These are phyloP conservation scores for Palloptera scutellata DNA, from an alignment of 2,888 invertebrate species.

Conservation along the genomic window DNA sequence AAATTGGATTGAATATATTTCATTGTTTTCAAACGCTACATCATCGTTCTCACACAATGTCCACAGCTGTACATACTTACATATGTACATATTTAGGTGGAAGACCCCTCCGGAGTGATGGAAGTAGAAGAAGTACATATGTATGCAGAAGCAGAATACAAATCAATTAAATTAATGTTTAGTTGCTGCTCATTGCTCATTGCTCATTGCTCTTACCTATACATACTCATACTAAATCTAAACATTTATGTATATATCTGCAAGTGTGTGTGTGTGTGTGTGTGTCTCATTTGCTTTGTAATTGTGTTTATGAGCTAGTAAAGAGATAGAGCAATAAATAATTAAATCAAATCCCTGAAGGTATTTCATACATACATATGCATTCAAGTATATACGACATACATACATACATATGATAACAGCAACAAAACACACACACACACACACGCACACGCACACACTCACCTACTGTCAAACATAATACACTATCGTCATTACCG, in stretches of 20 bases:
- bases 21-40: too few species aligned
- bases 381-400: not conserved
- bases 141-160: not conserved
- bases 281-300: not conserved
- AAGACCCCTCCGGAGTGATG: not conserved
- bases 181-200: not conserved
- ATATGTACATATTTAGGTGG: not conserved
- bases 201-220: not conserved
- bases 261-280: not conserved
- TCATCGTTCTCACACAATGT: too few species aligned
- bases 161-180: conserved; percentile 10
- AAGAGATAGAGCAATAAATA: not conserved
- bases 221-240: not conserved
- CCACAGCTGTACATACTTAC: conserved; percentile 1
- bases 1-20: too few species aligned
- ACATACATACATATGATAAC: not conserved
- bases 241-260: not conserved
- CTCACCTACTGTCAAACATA: too few species aligned
- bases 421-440: too few species aligned
- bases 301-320: not conserved
- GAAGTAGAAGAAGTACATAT: too few species aligned
- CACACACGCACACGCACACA: too few species aligned
- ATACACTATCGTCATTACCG: too few species aligned
- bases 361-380: not conserved
- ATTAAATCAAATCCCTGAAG: conserved; percentile 11